Conservation (phyloP, 2,888 invertebrate genomes). For the Polyommatus icarus region DNA sequence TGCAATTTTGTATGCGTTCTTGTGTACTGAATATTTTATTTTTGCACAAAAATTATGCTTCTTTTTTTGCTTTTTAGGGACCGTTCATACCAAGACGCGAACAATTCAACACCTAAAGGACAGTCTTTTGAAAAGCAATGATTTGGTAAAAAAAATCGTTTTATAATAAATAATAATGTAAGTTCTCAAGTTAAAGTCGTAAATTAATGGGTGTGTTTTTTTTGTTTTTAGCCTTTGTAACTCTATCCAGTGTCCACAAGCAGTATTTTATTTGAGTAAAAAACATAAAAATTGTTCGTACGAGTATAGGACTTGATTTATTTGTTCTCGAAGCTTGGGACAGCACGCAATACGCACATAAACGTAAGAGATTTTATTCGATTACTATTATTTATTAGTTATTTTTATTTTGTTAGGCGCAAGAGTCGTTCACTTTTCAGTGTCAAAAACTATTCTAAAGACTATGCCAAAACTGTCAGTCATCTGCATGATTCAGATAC, state of each 20-base stretch:
- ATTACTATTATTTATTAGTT: conserved; percentile 42
- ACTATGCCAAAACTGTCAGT: too few species aligned
- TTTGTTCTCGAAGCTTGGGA: conserved; percentile 8
- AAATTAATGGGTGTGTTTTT: background rate
- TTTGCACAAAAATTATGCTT: background rate
- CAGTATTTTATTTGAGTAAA: background rate
- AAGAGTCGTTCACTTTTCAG: too few species aligned
- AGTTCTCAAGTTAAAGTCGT: background rate
- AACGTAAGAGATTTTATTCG: conserved; percentile 62
- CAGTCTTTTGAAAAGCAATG: background rate
- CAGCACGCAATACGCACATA: conserved; percentile 43
- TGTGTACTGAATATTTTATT: background rate
- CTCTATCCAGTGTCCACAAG: background rate
- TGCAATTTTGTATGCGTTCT: too few species aligned
- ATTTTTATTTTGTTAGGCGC: too few species aligned
- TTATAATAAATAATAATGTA: background rate
- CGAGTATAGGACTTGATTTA: conserved; percentile 19
- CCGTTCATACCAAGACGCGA: background rate
- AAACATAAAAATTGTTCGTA: background rate
- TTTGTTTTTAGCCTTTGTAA: background rate
- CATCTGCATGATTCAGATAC: too few species aligned
- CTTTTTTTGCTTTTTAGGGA: background rate
- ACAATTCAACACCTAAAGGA: too few species aligned
- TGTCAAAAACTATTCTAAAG: too few species aligned
- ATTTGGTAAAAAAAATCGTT: background rate